A percentile compares a stretch with the other conserved stretches of the same genome.
Conservation (phyloP, 1,140 invertebrate species). For the Dufourea novaeangliae region DNA sequence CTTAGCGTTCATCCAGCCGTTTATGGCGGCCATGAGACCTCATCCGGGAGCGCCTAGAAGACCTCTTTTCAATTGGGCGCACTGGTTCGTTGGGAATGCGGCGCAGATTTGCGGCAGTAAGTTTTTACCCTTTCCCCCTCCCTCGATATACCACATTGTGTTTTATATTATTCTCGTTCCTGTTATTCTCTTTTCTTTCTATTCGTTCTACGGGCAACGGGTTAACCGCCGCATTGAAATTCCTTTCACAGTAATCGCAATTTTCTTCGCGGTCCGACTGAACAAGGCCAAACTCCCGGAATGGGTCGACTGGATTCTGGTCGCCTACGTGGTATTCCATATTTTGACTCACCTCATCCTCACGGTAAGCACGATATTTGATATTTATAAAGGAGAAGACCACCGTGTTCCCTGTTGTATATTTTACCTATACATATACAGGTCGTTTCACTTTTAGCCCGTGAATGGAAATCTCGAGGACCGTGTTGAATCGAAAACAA, state of each 20-base stretch:
- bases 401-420: not conserved
- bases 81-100: slow-evolving; percentile 96
- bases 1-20: slow-evolving; percentile 93
- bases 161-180: not conserved
- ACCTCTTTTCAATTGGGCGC: slow-evolving; percentile 96
- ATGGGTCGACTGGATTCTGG: slow-evolving; percentile 93
- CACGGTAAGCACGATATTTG: slow-evolving; percentile 87
- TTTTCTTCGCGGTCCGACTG: slow-evolving; percentile 94
- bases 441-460: not conserved
- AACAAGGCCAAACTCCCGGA: slow-evolving; percentile 92
- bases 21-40: slow-evolving; percentile 92
- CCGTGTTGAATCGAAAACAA: not conserved
- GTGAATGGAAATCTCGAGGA: not conserved
- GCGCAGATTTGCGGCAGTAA: slow-evolving; percentile 95
- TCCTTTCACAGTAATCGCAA: slow-evolving; percentile 90
- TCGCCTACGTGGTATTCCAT: slow-evolving; percentile 94
- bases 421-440: not conserved
- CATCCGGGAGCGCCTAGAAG: slow-evolving; percentile 90
- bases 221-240: slow-evolving; percentile 55
- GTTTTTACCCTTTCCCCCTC: too few relatives aligned
- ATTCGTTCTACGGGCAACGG: not conserved
- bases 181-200: not conserved
- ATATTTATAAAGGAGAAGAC: not conserved
- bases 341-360: slow-evolving; percentile 94
- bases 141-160: not conserved